A percentile compares a stretch with the other conserved stretches of the same genome.
These are phyloP conservation scores for Notarius quadriscutis DNA, from an alignment of 2,113 vertebrate species.

Conservation along the genomic window DNA sequence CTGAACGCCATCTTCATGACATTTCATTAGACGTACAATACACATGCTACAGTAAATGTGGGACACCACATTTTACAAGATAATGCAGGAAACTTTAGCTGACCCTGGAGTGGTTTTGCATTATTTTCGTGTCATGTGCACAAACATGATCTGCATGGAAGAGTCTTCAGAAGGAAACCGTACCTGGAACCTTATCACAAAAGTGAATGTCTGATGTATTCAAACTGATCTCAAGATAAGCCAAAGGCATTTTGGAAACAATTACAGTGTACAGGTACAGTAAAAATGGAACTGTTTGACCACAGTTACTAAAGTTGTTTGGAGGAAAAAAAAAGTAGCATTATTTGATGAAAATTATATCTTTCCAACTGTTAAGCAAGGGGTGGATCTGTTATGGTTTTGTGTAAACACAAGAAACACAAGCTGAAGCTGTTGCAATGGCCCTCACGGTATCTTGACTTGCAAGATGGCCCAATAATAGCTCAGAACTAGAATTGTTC, in stretches of 20 bases:
- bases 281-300: neutral
- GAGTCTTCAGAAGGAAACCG: neutral
- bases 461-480: neutral
- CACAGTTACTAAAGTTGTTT: neutral
- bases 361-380: neutral
- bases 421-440: neutral
- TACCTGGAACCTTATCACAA: neutral
- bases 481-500: neutral
- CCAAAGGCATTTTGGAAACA: neutral
- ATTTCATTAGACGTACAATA: neutral
- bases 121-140: neutral
- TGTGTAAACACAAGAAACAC: neutral
- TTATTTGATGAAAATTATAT: neutral
- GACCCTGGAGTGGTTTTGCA: neutral
- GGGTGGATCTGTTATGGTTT: neutral
- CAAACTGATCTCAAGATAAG: neutral
- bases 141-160: neutral
- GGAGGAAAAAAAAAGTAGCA: neutral
- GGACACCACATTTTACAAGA: neutral
- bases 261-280: neutral
- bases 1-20: neutral
- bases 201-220: neutral
- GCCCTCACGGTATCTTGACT: neutral
- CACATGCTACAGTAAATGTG: neutral
- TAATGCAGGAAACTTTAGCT: neutral